These are phyloP conservation scores for Seladonia tumulorum DNA, from an alignment of 2,888 invertebrate genomes.

Conservation along the genomic window DNA sequence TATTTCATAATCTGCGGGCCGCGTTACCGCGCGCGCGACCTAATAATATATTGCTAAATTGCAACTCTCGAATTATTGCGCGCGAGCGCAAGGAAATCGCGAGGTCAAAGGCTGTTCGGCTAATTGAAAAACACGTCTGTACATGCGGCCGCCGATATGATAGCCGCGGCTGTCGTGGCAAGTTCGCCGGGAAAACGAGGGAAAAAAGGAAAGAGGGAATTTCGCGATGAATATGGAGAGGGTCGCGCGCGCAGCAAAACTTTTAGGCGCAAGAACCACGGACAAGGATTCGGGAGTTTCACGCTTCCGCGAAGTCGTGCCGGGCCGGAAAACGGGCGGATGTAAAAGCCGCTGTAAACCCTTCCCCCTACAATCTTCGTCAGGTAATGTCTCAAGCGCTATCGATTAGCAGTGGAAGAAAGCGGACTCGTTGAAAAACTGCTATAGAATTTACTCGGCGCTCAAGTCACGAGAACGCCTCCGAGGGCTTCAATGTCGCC, in stretches of 20 bases:
- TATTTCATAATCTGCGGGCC: slow-evolving; percentile 52
- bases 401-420: slow-evolving; percentile 71
- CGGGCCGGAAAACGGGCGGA: slow-evolving; percentile 68
- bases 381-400: slow-evolving; percentile 74
- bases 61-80: slow-evolving; percentile 23
- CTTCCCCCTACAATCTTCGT: slow-evolving; percentile 69
- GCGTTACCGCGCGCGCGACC: slow-evolving; percentile 38
- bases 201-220: not conserved
- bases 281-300: slow-evolving; percentile 67
- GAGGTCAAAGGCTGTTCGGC: not conserved
- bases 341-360: slow-evolving; percentile 70
- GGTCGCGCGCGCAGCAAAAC: slow-evolving; percentile 38
- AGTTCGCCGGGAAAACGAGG: not conserved
- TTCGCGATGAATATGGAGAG: slow-evolving; percentile 27
- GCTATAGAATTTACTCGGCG: not conserved
- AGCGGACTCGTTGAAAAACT: slow-evolving; percentile 22
- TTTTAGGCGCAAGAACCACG: slow-evolving; percentile 54
- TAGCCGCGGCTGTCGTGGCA: not conserved
- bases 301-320: slow-evolving; percentile 76
- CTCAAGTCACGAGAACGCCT: not conserved
- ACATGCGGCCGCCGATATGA: not conserved
- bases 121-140: slow-evolving; percentile 47
- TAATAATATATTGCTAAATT: slow-evolving; percentile 51
- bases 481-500: not conserved
- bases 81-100: slow-evolving; percentile 2